A percentile compares a stretch with the other conserved stretches of the same genome.
phyloP scores from a whole-genome alignment of 2,888 invertebrate genomes.

The Lysandra coridon region DNA sequence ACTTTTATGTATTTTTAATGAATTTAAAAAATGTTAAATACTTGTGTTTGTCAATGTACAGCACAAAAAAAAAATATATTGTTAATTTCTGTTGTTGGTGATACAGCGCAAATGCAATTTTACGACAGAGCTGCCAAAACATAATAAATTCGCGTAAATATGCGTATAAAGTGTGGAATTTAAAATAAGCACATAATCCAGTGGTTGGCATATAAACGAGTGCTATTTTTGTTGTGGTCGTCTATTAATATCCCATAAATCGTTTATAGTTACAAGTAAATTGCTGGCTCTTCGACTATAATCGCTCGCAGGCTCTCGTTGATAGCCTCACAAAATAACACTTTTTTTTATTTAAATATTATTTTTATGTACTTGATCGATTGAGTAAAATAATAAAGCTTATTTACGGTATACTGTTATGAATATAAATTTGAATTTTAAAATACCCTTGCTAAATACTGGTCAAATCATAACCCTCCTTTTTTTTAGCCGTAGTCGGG shows the following conservation, averaged over 20 bases:
- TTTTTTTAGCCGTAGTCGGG: no score
- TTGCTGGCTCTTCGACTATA: constrained; percentile 65
- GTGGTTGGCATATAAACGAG: constrained; percentile 36
- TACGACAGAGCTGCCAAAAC: neutral
- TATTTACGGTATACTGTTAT: neutral
- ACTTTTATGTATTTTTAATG: neutral
- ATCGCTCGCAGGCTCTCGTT: constrained; percentile 48
- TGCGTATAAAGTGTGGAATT: neutral
- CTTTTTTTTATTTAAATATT: neutral
- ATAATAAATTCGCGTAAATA: constrained; percentile 19
- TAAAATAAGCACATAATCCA: constrained; percentile 31
- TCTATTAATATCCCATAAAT: constrained; percentile 69
- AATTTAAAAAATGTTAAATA: neutral
- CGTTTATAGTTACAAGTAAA: constrained; percentile 63
- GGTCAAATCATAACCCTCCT: no score
- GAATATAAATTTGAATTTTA: neutral
- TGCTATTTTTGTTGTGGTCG: constrained; percentile 60
- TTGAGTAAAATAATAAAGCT: neutral
- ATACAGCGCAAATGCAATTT: neutral
- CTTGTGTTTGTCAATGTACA: no score
- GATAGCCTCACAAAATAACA: constrained; percentile 12
- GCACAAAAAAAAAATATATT: neutral
- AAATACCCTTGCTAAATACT: no score
- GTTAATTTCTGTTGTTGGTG: neutral
- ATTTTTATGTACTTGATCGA: neutral